phyloP scores from a whole-genome alignment of 2,113 vertebrate species.

The Bucco capensis region DNA sequence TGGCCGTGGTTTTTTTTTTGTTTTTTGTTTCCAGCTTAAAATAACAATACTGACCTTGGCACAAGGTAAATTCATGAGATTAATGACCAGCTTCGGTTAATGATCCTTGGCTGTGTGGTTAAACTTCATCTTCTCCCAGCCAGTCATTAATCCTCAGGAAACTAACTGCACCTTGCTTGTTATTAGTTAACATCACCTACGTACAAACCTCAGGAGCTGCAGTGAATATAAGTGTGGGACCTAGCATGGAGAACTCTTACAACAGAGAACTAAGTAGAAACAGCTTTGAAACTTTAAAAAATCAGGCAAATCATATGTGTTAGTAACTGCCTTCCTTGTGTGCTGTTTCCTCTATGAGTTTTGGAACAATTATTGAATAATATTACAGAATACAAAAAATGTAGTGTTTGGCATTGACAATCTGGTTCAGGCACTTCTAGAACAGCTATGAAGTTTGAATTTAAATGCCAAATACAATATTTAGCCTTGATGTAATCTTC shows the following conservation, averaged over 20 bases:
- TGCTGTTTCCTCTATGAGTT: neutral
- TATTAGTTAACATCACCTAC: slow-evolving; percentile 45
- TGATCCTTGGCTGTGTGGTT: slow-evolving; percentile 52
- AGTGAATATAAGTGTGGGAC: neutral
- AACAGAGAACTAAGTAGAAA: neutral
- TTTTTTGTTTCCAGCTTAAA: slow-evolving; percentile 54
- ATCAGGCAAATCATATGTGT: neutral
- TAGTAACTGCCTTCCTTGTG: neutral
- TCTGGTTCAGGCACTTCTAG: neutral
- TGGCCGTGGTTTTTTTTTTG: slow-evolving; percentile 46
- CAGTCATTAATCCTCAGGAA: slow-evolving; percentile 64
- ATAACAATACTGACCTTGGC: slow-evolving; percentile 32
- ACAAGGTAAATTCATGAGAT: slow-evolving; percentile 50
- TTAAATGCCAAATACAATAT: slow-evolving; percentile 29
- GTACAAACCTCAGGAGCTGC: neutral
- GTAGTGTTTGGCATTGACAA: neutral
- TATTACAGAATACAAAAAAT: neutral
- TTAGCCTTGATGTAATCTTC: slow-evolving; percentile 7
- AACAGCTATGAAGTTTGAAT: neutral
- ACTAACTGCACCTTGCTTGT: slow-evolving; percentile 53
- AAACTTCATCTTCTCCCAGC: slow-evolving; percentile 55
- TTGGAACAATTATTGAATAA: slow-evolving; percentile 1
- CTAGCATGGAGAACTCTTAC: neutral
- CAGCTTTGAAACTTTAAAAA: neutral
- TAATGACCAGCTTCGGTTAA: slow-evolving; percentile 61